Base-by-base conservation (phyloP, 2,113 vertebrate genomes). In the Agapornis roseicollis region DNA sequence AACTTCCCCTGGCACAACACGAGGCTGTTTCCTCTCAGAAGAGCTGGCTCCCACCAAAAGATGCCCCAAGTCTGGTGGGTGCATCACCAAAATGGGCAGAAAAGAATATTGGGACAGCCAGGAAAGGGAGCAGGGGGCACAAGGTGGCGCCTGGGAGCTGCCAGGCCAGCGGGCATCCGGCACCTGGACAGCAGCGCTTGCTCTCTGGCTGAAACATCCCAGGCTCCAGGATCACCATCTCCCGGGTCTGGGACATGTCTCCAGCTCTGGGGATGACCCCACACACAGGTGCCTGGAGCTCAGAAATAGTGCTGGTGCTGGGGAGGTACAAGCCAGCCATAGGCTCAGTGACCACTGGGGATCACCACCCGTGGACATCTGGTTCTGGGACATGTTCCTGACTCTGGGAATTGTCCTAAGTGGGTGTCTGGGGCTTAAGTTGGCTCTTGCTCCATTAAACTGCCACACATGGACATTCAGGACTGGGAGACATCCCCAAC, bases 111-210 rank as follows among this genome's bases (percentile, higher is more conserved):
- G 44, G 24, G 6, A 35, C n/a, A 64, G 56, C 33, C 53, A 63
- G 42, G 17, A 74, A 29, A 81, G 4, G 18, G 35, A 12, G 17
- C 4, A 56, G 14, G 35, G 60, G 33, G 82, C 94, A 95, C 80
- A 74, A 93, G 95, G 93, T 89, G 93, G 95, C 80, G 52, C 93
- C 86, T 10, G 1, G 89, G 83, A 93, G 56, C 83, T 79, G 61
- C 77, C 33, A n/a, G 79, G 41, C 56, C 7, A 5, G 31, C 10
- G 49, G 46, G 50, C 58, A 83, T 8, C 27, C 2, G 2, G 72
- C 52, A 35, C 35, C 23, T 55, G 31, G 63, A 13, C 3, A 44
- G 85, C 53, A 70, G 46, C 10, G 25, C 55, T 20, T 39, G 55
- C 31, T 55, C 66, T 3, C 41, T 35, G n/a, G 39, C 8, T 11